These are phyloP conservation scores for Toxostoma redivivum DNA, from an alignment of 2,113 vertebrate genomes.

Conservation along the genomic window DNA sequence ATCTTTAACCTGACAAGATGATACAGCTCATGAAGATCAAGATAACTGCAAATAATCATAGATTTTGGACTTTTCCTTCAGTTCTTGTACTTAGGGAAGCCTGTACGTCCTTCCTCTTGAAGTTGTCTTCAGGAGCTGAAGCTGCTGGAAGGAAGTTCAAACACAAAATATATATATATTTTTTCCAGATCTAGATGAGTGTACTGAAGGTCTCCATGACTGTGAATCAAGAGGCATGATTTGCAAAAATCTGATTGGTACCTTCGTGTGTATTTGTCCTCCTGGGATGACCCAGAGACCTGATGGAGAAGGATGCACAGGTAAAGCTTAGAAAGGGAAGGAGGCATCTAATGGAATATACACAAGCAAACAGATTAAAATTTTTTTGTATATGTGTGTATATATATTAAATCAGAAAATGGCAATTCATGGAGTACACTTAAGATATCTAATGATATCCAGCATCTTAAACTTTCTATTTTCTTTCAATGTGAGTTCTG, in stretches of 20 bases:
- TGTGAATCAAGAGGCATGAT: slow-evolving; percentile 83
- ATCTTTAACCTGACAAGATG: not conserved
- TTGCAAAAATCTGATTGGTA: slow-evolving; percentile 87
- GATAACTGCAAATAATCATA: not conserved
- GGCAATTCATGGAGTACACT: not conserved
- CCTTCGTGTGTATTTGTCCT: slow-evolving; percentile 87
- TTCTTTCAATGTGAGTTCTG: not conserved
- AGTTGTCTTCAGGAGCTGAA: not conserved
- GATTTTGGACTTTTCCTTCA: not conserved
- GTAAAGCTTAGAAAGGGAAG: slow-evolving; percentile 50
- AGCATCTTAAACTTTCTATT: not conserved
- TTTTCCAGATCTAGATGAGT: slow-evolving; percentile 80
- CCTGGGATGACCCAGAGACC: slow-evolving; percentile 76
- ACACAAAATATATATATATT: not conserved
- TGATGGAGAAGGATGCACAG: slow-evolving; percentile 81
- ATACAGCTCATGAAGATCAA: not conserved
- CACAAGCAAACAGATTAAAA: not conserved
- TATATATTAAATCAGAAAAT: not conserved
- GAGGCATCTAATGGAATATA: not conserved
- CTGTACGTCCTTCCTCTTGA: not conserved
- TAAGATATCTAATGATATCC: not conserved
- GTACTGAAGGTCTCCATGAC: slow-evolving; percentile 79
- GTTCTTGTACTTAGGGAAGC: not conserved
- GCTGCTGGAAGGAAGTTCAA: not conserved
- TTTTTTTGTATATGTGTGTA: not conserved